Evolutionary conservation across 2,888 invertebrate species (phyloP), one percentile per base, ranked within the genome.

Genomic region (Stratiomys singularior): DNA sequence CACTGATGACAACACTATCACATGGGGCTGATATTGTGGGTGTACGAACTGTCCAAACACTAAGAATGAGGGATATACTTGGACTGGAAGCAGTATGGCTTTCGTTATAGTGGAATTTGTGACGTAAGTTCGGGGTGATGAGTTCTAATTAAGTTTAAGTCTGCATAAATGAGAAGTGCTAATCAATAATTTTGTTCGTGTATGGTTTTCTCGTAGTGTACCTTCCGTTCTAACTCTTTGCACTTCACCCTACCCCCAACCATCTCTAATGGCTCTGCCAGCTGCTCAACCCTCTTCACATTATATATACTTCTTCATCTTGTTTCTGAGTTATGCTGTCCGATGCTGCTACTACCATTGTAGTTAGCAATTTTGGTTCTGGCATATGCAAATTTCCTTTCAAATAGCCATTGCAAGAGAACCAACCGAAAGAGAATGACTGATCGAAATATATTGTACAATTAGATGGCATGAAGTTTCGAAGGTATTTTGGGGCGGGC

Each of bases 91-190:
- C 23, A 74, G 58, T 37, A 58, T 28, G 72, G 56, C 58, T 72
- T 72, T 56, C 30, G 72, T 7, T 72, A 72, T 44, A 74, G 74
- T 76, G 52, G 25, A 77, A 66, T 56, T 77, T 77, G 76, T 67
- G 78, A 78, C 78, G 77, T 78, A 80, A 77, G 77, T 78, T 80
- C 69, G 52, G 78, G 80, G 78, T 80, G 80, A 80, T 80, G 80
- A 80, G 80, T 77, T 78, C 80, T 80, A 80, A 80, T 80, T 80
- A 80, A 80, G 80, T 80, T 80, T 80, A 80, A 80, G 80, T 80
- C 78, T 80, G 78, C 77, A 80, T 80, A 80, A 80, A 80, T 80
- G 78, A 80, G 80, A 80, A 80, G 80, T 80, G 78, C 80, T 80
- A 80, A 80, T 80, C 80, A 80, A 80, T 80, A 80, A 78, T 78